Evolutionary conservation across 2,113 vertebrate genomes (phyloP).

Genomic region (Pongo pygmaeus): DNA sequence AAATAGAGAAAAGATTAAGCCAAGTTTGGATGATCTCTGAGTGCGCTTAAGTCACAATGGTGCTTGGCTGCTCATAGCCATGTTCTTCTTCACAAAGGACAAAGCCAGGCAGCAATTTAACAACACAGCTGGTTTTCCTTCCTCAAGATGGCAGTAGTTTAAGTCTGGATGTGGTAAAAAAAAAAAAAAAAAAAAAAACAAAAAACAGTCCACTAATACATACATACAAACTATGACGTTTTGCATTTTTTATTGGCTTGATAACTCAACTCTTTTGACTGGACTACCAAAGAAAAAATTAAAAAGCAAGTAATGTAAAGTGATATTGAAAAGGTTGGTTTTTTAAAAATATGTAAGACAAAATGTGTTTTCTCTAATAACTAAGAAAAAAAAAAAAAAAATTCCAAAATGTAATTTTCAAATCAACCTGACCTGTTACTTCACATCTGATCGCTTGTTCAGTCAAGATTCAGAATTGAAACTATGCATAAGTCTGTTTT

Average conservation of each 20-base stretch:
- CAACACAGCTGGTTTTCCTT: not conserved
- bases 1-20: constrained; percentile 60
- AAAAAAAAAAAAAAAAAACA: not conserved
- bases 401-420: not conserved
- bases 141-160: not conserved
- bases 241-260: not conserved
- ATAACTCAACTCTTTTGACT: not conserved
- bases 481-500: constrained; percentile 31
- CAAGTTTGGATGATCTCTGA: constrained; percentile 62
- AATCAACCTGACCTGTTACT: not conserved
- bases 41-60: constrained; percentile 46
- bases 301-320: not conserved
- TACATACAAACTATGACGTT: not conserved
- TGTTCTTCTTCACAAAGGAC: constrained; percentile 35
- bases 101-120: constrained; percentile 44
- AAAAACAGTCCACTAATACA: not conserved
- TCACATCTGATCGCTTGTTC: constrained; percentile 20
- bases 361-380: not conserved
- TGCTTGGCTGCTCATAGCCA: not conserved
- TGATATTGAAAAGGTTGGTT: not conserved
- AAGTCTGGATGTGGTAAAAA: not conserved
- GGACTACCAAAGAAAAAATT: not conserved
- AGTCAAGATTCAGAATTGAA: constrained; percentile 12
- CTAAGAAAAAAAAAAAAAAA: not conserved
- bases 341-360: not conserved